These are phyloP conservation scores for Meta bourneti DNA, from an alignment of 2,888 invertebrate species.

Conservation along the genomic window DNA sequence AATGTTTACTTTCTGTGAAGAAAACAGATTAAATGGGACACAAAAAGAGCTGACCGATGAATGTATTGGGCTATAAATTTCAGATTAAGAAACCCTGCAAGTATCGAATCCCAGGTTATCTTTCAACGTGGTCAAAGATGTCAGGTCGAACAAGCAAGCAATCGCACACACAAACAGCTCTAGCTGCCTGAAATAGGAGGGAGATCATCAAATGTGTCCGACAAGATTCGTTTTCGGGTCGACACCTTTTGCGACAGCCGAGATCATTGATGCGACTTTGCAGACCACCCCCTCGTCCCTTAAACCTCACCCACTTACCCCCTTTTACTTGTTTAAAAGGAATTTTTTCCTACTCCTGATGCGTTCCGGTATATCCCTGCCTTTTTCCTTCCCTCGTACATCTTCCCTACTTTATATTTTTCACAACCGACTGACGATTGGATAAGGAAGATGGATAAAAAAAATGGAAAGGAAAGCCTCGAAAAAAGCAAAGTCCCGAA, in stretches of 20 bases:
- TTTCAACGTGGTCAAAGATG: constrained; percentile 20
- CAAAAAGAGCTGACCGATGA: no score
- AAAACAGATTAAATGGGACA: neutral
- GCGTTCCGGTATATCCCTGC: neutral
- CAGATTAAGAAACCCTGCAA: neutral
- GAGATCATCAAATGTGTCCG: constrained; percentile 41
- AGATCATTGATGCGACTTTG: constrained; percentile 37
- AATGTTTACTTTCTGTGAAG: no score
- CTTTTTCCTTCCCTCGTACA: constrained; percentile 20
- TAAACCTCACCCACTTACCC: constrained; percentile 43
- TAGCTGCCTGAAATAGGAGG: neutral
- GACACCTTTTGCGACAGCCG: constrained; percentile 44
- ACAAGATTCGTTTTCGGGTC: constrained; percentile 55
- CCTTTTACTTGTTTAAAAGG: neutral
- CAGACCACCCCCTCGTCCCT: constrained; percentile 17
- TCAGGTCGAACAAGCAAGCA: neutral
- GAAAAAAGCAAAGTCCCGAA: neutral
- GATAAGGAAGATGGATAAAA: constrained; percentile 25
- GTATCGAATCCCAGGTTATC: neutral
- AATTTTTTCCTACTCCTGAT: neutral
- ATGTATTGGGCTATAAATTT: no score
- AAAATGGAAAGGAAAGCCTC: constrained; percentile 15
- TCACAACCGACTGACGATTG: constrained; percentile 53
- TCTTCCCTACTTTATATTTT: constrained; percentile 48
- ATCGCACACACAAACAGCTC: neutral